phyloP scores from a whole-genome alignment of 1,140 invertebrate species.

The Orchestia grillus region DNA sequence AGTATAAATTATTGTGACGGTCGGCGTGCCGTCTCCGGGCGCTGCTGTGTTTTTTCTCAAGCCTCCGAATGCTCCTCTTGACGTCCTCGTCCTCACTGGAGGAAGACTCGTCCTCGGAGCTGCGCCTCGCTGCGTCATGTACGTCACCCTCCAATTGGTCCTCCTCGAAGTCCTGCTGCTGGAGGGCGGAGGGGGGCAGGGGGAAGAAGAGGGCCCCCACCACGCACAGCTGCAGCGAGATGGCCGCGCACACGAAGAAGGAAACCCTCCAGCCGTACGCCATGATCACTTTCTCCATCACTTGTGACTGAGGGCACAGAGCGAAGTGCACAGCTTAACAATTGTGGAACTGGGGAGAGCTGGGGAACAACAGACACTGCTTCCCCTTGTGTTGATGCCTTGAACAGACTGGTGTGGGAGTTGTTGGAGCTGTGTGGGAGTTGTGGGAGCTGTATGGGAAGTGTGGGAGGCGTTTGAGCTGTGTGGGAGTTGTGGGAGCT shows the following conservation, averaged over 20 bases:
- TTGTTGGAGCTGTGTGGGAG: no score
- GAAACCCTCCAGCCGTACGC: slow-evolving; percentile 74
- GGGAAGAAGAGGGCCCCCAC: slow-evolving; percentile 69
- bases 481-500: no score
- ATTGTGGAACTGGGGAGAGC: background rate
- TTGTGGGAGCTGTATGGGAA: no score
- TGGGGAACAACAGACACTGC: background rate
- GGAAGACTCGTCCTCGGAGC: slow-evolving; percentile 8
- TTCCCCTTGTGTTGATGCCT: no score
- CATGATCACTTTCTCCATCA: slow-evolving; percentile 70
- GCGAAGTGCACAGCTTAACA: background rate
- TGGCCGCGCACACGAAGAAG: slow-evolving; percentile 73
- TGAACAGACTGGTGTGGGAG: no score
- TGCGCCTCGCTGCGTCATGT: background rate
- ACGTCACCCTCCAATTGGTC: background rate
- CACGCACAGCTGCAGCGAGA: slow-evolving; percentile 70
- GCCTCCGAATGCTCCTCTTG: background rate
- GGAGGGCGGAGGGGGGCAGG: background rate
- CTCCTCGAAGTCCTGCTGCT: background rate
- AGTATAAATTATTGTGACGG: background rate
- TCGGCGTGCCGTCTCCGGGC: background rate
- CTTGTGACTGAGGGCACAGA: slow-evolving; percentile 59
- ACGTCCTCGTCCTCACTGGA: background rate
- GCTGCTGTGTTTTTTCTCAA: background rate
- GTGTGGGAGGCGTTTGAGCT: no score